phyloP scores from a whole-genome alignment of 1,140 invertebrate genomes.

The Aporrectodea caliginosa region DNA sequence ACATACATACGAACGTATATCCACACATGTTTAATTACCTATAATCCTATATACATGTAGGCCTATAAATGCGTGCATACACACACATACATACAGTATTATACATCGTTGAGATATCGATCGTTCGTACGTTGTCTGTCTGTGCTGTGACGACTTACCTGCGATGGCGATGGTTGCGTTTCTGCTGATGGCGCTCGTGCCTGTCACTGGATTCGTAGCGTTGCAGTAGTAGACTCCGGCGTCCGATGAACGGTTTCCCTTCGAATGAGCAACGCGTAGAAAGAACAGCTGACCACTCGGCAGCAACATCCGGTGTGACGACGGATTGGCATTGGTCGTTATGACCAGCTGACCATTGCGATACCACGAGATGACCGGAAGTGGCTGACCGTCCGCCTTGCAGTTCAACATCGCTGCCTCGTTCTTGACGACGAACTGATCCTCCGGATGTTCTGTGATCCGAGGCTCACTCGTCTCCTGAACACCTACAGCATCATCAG shows the following conservation, averaged over 20 bases:
- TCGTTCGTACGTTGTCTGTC: too few relatives aligned
- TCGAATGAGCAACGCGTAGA: constrained; percentile 58
- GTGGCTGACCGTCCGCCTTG: constrained; percentile 73
- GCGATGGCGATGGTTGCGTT: neutral
- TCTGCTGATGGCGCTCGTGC: neutral
- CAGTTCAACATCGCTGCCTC: constrained; percentile 60
- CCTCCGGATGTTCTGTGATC: constrained; percentile 89
- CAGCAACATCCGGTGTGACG: constrained; percentile 76
- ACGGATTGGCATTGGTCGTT: constrained; percentile 54
- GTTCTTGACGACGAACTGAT: constrained; percentile 86
- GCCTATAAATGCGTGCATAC: too few relatives aligned
- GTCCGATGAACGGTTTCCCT: neutral
- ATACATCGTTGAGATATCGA: too few relatives aligned
- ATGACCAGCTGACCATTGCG: constrained; percentile 52
- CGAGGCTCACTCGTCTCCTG: constrained; percentile 60
- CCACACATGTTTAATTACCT: too few relatives aligned
- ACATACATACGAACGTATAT: too few relatives aligned
- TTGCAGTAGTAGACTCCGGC: constrained; percentile 17
- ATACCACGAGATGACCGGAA: constrained; percentile 83
- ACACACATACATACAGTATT: too few relatives aligned
- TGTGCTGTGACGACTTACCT: too few relatives aligned
- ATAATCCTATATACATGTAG: too few relatives aligned
- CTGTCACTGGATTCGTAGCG: constrained; percentile 12
- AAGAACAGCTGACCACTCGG: constrained; percentile 89
- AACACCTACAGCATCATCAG: too few relatives aligned